Base-by-base conservation (phyloP, 2,888 invertebrate genomes). In the Busseola fusca region DNA sequence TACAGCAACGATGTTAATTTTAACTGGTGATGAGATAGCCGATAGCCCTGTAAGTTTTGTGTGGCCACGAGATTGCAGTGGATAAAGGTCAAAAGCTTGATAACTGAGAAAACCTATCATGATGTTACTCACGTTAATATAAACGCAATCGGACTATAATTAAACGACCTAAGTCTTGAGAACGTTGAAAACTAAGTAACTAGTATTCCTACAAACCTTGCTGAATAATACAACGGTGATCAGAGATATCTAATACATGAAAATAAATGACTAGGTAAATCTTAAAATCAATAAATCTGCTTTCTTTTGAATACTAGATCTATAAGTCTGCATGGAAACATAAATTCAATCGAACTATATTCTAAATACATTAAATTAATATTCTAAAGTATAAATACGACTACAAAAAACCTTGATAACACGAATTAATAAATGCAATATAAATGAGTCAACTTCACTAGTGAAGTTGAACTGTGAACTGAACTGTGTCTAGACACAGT, bases 1-100 rank as follows among this genome's bases (percentile, higher is more conserved):
- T 64, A 42, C 52, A 69, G 30, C 42, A 64, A 34, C 12, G 69
- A 60, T 69, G 54, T n/a, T 58, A 63, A 65, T 69, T 56, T 63
- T 54, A 48, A n/a, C 18, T 42, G 12, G 30, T 69, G 59, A 69
- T 64, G 54, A 62, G 25, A 37, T 56, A 65, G 25, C 21, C 1
- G 1, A 71, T 71, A 69, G 57, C 34, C 40, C 52, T 65, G 66
- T 50, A 60, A 27, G 63, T 45, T 50, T 74, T 56, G 21, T 63
- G 6, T 56, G 34, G 3, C 57, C 40, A 12, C 16, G 1, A 64
- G 42, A 54, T 48, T 12, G 40, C n/a, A 59, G 40, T 37, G 25
- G 42, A 25, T 1, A 62, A 64, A 74, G 69, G 62, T 65, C 42
- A 52, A 7, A 30, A 9, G 9, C 0, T 1, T 45, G 27, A 50